These are phyloP conservation scores for Cyclophora albipunctata DNA, from an alignment of 2,888 invertebrate genomes.

Conservation along the genomic window DNA sequence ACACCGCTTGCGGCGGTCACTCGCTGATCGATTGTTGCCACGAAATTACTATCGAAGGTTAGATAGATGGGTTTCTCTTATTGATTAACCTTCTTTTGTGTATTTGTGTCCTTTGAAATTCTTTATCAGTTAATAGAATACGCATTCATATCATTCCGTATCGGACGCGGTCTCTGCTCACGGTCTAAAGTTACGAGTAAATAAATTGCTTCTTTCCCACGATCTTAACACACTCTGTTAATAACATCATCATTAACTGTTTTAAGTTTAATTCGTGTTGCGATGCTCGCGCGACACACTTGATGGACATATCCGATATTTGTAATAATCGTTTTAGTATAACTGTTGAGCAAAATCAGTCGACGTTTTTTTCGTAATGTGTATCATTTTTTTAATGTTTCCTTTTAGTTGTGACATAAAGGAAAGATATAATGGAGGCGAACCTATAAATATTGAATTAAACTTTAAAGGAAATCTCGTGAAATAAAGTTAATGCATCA, in stretches of 20 bases:
- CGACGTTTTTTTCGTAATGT: slow-evolving; percentile 16
- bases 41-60: slow-evolving; percentile 43
- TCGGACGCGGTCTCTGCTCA: slow-evolving; percentile 4
- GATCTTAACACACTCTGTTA: slow-evolving; percentile 19
- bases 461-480: neutral
- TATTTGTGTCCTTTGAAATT: slow-evolving; percentile 38
- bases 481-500: too few relatives aligned
- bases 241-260: slow-evolving; percentile 22
- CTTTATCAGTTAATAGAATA: slow-evolving; percentile 15
- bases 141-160: slow-evolving; percentile 4
- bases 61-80: slow-evolving; percentile 40
- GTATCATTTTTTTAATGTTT: slow-evolving; percentile 28
- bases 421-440: slow-evolving; percentile 18
- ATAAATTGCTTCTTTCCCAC: slow-evolving; percentile 24
- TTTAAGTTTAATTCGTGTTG: slow-evolving; percentile 30
- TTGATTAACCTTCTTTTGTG: slow-evolving; percentile 43
- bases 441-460: slow-evolving; percentile 9
- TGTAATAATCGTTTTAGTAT: slow-evolving; percentile 25
- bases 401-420: slow-evolving; percentile 26
- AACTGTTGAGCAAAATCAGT: slow-evolving; percentile 18
- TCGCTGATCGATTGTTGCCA: slow-evolving; percentile 46
- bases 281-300: slow-evolving; percentile 27
- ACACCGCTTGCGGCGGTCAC: slow-evolving; percentile 32
- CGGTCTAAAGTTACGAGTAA: slow-evolving; percentile 1
- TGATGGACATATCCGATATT: slow-evolving; percentile 34